A percentile compares a stretch with the other conserved stretches of the same genome.
Conservation (phyloP, 2,888 invertebrate genomes). For the Myopa tessellatipennis region DNA sequence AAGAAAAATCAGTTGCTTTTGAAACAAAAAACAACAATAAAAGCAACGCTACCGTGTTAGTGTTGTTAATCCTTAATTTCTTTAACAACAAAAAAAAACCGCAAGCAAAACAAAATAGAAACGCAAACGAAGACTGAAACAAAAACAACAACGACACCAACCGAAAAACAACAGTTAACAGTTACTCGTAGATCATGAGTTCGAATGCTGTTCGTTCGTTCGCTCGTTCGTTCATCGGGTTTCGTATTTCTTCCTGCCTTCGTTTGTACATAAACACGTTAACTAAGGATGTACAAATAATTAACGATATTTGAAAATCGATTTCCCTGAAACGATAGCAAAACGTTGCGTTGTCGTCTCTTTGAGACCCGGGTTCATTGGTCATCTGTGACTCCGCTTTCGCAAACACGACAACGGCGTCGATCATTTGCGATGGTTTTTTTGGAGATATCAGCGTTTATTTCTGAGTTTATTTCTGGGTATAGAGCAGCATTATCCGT, state of each 20-base stretch:
- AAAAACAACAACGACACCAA: background rate
- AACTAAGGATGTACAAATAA: conserved; percentile 15
- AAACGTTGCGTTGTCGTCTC: background rate
- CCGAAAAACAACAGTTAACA: conserved; percentile 1
- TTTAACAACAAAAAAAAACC: background rate
- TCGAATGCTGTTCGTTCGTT: background rate
- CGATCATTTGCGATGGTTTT: background rate
- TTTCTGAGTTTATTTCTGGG: too few relatives aligned
- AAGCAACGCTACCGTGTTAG: background rate
- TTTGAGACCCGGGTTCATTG: conserved; percentile 13
- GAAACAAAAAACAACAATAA: background rate
- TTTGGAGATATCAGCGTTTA: too few relatives aligned
- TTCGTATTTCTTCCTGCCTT: conserved; percentile 6
- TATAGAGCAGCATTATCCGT: too few relatives aligned
- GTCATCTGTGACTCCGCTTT: conserved; percentile 12
- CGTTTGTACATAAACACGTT: background rate
- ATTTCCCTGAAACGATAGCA: conserved; percentile 9
- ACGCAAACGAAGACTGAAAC: background rate
- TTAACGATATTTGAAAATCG: conserved; percentile 21
- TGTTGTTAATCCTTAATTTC: background rate
- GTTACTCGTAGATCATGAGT: conserved; percentile 12
- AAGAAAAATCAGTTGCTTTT: background rate
- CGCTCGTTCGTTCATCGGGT: background rate
- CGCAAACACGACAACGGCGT: background rate
- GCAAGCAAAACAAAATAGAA: background rate